These are phyloP conservation scores for Poecile montanus DNA, from an alignment of 2,797 vertebrate species.

Conservation along the genomic window DNA sequence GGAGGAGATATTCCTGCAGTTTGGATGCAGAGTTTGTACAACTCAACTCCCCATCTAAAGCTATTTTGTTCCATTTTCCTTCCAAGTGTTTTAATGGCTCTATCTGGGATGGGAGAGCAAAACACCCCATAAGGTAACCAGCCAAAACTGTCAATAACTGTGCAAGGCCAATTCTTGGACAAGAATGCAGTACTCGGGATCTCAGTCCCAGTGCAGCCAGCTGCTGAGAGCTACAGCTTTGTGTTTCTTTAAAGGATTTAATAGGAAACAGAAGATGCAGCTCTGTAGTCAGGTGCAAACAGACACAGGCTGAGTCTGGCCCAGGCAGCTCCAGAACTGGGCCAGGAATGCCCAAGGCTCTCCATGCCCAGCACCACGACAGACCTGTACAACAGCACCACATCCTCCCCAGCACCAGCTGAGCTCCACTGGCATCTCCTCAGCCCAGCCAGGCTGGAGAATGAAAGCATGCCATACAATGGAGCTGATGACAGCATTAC, in stretches of 20 bases:
- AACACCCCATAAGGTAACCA: background rate
- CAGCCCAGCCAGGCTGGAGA: background rate
- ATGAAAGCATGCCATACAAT: background rate
- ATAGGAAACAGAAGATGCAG: background rate
- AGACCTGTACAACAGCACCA: background rate
- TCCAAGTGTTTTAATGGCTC: slow-evolving; percentile 36
- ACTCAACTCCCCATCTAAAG: background rate
- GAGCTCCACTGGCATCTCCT: background rate
- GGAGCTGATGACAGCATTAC: background rate
- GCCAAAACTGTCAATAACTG: slow-evolving; percentile 20
- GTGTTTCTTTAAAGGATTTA: background rate
- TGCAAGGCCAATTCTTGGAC: slow-evolving; percentile 7
- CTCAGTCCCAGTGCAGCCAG: background rate
- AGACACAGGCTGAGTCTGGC: background rate
- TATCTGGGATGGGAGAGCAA: slow-evolving; percentile 16
- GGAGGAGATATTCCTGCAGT: background rate
- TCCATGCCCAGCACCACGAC: background rate
- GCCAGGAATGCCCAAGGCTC: background rate
- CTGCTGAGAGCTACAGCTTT: background rate
- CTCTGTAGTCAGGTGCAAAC: background rate
- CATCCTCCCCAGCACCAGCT: background rate
- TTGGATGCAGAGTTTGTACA: slow-evolving; percentile 31
- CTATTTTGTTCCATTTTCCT: background rate
- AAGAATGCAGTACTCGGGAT: background rate
- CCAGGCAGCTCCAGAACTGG: background rate